A percentile compares a stretch with the other conserved stretches of the same genome.
Evolutionary conservation across 2,888 invertebrate species (phyloP).

Genomic region (Imbricaverruca yamaguchii): DNA sequence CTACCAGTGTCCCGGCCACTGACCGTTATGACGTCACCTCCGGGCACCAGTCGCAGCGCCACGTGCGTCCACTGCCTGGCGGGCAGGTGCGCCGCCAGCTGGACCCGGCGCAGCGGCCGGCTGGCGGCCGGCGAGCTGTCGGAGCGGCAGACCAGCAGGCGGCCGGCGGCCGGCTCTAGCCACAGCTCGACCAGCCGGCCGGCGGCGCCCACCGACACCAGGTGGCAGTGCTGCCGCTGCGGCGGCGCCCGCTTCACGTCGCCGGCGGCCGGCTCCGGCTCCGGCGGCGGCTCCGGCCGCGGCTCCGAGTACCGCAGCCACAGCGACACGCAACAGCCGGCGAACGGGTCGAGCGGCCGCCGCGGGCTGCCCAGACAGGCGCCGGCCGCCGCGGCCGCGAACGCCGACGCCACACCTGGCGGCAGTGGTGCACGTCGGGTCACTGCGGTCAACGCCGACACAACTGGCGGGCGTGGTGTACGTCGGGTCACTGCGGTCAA

Average conservation of each 20-base stretch:
- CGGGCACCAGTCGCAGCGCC: conserved; percentile 2
- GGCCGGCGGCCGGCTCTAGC: not conserved
- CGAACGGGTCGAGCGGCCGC: conserved; percentile 10
- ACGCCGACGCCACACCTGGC: not conserved
- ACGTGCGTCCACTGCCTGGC: not conserved
- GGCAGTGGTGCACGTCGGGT: too few relatives aligned
- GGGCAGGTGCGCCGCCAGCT: not conserved
- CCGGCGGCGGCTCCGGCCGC: not conserved
- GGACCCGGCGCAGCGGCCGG: too few relatives aligned
- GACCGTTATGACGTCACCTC: not conserved
- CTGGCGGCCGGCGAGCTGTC: not conserved
- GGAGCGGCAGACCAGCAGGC: not conserved
- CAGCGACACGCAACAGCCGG: not conserved
- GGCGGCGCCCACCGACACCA: conserved; percentile 2
- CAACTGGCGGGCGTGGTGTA: not conserved
- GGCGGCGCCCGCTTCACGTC: not conserved
- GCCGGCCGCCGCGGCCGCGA: not conserved
- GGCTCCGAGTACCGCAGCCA: not conserved
- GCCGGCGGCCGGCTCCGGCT: not conserved
- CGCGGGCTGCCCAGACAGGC: not conserved
- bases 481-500: too few relatives aligned
- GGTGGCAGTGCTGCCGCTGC: not conserved
- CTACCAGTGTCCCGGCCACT: not conserved
- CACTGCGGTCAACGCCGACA: not conserved
- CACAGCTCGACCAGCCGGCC: conserved; percentile 8